Evolutionary conservation across 2,113 vertebrate species (phyloP).

Genomic region (Addax nasomaculatus): DNA sequence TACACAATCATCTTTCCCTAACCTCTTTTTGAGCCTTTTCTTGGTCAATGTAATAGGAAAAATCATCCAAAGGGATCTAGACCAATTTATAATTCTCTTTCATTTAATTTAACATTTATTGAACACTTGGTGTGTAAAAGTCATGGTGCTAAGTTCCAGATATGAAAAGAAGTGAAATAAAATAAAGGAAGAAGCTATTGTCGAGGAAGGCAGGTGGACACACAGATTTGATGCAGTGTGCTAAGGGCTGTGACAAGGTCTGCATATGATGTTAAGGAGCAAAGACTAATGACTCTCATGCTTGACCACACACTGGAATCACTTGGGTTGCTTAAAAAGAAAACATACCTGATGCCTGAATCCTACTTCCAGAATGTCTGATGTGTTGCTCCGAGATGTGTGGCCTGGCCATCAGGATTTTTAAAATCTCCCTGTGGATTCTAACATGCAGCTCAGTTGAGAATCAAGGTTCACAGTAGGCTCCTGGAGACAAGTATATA

Average conservation of each 20-base stretch:
- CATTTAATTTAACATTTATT: background rate
- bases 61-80: background rate
- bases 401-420: background rate
- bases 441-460: background rate
- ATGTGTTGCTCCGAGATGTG: background rate
- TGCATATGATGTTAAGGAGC: background rate
- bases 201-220: background rate
- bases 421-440: background rate
- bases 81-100: background rate
- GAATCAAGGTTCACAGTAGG: background rate
- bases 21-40: background rate
- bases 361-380: background rate
- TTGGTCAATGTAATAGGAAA: background rate
- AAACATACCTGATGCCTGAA: background rate
- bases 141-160: background rate
- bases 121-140: background rate
- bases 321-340: background rate
- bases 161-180: background rate
- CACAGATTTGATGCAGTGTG: background rate
- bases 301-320: background rate
- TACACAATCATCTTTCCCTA: background rate
- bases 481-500: background rate
- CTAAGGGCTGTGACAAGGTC: background rate
- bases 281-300: background rate
- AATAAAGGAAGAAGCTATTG: background rate